A percentile compares a stretch with the other conserved stretches of the same genome.
Evolutionary conservation across 37 sponge, comb jelly and placozoan genomes (phyloP).

Genomic region (Tethya wilhelma): DNA sequence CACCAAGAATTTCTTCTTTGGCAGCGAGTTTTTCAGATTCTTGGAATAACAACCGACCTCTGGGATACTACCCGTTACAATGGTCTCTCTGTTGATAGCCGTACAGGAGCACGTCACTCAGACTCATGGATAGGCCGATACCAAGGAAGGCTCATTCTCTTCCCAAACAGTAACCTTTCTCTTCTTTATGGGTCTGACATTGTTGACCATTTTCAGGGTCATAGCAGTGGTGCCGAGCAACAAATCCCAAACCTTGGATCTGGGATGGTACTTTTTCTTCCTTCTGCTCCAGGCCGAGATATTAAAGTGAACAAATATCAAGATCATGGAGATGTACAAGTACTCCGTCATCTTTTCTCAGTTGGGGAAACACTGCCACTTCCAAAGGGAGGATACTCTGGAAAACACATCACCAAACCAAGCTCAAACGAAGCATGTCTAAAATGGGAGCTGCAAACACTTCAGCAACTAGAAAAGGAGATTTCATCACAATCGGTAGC

Average conservation of each 20-base stretch:
- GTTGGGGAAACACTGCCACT: conserved; percentile 25
- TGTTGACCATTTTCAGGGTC: conserved; percentile 61
- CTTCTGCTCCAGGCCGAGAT: not conserved
- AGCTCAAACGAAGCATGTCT: not conserved
- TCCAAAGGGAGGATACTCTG: conserved; percentile 38
- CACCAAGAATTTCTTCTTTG: conserved; percentile 72
- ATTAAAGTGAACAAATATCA: not conserved
- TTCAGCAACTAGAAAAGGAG: conserved; percentile 41
- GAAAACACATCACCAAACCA: conserved; percentile 11
- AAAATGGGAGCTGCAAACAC: conserved; percentile 39
- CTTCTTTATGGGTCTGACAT: conserved; percentile 37
- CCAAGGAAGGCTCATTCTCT: conserved; percentile 57
- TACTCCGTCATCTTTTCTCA: conserved; percentile 29
- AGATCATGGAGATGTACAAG: conserved; percentile 14
- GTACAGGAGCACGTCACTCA: conserved; percentile 35
- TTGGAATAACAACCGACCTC: conserved; percentile 55
- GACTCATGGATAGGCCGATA: conserved; percentile 64
- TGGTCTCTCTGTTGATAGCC: conserved; percentile 56
- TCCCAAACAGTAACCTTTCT: conserved; percentile 52
- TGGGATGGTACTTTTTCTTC: conserved; percentile 50
- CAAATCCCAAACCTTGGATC: conserved; percentile 29
- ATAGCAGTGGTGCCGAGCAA: not conserved
- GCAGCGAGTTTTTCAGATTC: conserved; percentile 54
- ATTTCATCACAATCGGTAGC: conserved; percentile 11
- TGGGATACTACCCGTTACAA: conserved; percentile 72